These are phyloP conservation scores for Synanceia verrucosa DNA, from an alignment of 2,797 vertebrate genomes.

Conservation along the genomic window DNA sequence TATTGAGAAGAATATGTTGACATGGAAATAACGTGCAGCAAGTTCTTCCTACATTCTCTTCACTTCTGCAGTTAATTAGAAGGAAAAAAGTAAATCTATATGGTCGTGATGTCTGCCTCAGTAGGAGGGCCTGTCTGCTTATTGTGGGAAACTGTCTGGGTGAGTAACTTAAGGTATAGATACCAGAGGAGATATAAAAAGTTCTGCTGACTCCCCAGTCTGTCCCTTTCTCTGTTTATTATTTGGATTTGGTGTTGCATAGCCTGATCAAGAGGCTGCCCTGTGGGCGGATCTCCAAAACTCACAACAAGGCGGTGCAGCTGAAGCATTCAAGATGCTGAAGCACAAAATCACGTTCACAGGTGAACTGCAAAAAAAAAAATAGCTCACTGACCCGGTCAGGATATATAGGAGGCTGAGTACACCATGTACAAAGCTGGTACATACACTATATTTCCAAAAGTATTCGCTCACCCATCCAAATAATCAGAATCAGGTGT, in stretches of 20 bases:
- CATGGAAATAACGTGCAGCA: neutral
- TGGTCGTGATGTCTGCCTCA: neutral
- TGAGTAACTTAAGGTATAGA: constrained; percentile 1
- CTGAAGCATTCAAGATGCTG: too few species aligned
- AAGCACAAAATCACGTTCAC: too few species aligned
- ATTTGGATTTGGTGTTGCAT: constrained; percentile 23
- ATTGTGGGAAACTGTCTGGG: constrained; percentile 15
- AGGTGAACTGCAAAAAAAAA: too few species aligned
- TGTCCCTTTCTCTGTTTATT: constrained; percentile 27
- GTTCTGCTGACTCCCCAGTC: constrained; percentile 37
- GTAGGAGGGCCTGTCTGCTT: neutral
- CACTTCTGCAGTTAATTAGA: constrained; percentile 20
- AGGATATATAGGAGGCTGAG: too few species aligned
- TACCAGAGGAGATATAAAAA: constrained; percentile 20
- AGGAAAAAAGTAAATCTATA: neutral
- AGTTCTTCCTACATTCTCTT: neutral
- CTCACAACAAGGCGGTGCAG: too few species aligned
- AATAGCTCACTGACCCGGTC: too few species aligned
- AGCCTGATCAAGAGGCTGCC: too few species aligned
- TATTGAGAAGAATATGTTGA: neutral
- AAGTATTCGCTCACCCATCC: too few species aligned
- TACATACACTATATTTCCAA: too few species aligned
- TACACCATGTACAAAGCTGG: too few species aligned
- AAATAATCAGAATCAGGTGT: too few species aligned
- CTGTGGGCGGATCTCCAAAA: too few species aligned